Evolutionary conservation across 2,113 vertebrate species (phyloP).

Genomic region (Mus pahari): DNA sequence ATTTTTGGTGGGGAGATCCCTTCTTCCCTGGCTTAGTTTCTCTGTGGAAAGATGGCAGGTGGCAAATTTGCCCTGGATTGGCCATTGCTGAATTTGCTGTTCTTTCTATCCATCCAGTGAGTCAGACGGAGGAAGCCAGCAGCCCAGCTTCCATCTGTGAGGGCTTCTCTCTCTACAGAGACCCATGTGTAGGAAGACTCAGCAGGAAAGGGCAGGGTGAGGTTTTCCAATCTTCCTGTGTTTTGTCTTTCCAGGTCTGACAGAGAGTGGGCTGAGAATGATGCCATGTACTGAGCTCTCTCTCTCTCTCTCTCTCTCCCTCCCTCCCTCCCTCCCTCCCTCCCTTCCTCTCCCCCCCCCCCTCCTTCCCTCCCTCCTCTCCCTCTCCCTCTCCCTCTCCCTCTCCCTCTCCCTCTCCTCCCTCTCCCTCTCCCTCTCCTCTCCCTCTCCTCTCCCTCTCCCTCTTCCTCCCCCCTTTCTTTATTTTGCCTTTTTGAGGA

Average conservation of each 20-base stretch:
- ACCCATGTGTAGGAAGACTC: background rate
- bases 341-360: too few species aligned
- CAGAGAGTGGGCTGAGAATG: background rate
- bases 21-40: background rate
- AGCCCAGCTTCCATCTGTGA: background rate
- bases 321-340: accelerated
- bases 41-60: background rate
- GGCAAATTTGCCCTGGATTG: background rate
- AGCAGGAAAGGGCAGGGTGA: background rate
- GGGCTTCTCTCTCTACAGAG: background rate
- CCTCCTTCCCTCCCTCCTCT: accelerated
- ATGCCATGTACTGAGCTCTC: background rate
- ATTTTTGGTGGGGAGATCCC: background rate
- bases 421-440: accelerated
- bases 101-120: background rate
- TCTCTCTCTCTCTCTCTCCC: too few species aligned
- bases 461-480: too few species aligned
- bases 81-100: background rate
- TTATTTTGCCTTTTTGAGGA: background rate
- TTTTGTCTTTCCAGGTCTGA: background rate
- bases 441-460: too few species aligned
- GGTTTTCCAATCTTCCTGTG: background rate
- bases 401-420: too few species aligned
- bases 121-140: background rate
- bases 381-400: too few species aligned